A percentile compares a stretch with the other conserved stretches of the same genome.
Conservation (phyloP, 2,888 invertebrate genomes). For the Trachelus iudaicus region DNA sequence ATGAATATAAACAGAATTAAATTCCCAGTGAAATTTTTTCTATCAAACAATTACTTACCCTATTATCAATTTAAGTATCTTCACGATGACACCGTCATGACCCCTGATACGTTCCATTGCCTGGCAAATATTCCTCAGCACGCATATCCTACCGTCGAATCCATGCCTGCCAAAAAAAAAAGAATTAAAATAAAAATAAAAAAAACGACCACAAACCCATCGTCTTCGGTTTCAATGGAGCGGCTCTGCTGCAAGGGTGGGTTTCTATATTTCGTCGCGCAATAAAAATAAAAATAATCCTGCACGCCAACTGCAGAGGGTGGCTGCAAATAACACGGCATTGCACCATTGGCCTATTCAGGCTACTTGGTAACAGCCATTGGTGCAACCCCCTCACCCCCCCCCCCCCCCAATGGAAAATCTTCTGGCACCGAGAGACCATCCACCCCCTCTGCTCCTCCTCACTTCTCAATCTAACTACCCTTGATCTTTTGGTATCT, state of each 20-base stretch:
- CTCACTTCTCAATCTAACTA: not conserved
- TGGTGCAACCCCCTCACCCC: not conserved
- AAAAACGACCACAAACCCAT: not conserved
- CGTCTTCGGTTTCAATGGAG: not conserved
- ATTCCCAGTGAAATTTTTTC: not conserved
- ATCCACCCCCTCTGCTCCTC: slow-evolving; percentile 9
- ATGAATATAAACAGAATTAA: not conserved
- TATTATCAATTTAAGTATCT: slow-evolving; percentile 53
- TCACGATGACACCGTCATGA: slow-evolving; percentile 49
- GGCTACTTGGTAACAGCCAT: slow-evolving; percentile 2
- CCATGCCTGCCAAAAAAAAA: slow-evolving; percentile 69
- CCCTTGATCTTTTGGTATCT: slow-evolving; percentile 6
- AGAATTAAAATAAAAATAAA: not conserved
- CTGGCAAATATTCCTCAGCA: slow-evolving; percentile 77
- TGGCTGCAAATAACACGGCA: slow-evolving; percentile 10
- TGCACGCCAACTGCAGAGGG: slow-evolving; percentile 7
- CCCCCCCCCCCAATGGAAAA: slow-evolving; percentile 1
- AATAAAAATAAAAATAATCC: slow-evolving; percentile 7
- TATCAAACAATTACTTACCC: slow-evolving; percentile 29
- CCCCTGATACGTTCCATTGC: slow-evolving; percentile 67
- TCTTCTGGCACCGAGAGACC: slow-evolving; percentile 21
- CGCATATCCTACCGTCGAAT: slow-evolving; percentile 73
- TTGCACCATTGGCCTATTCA: slow-evolving; percentile 22
- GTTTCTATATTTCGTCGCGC: slow-evolving; percentile 11
- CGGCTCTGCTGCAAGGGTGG: not conserved